These are phyloP conservation scores for Rhynchophorus ferrugineus DNA, from an alignment of 1,140 invertebrate genomes.

Conservation along the genomic window DNA sequence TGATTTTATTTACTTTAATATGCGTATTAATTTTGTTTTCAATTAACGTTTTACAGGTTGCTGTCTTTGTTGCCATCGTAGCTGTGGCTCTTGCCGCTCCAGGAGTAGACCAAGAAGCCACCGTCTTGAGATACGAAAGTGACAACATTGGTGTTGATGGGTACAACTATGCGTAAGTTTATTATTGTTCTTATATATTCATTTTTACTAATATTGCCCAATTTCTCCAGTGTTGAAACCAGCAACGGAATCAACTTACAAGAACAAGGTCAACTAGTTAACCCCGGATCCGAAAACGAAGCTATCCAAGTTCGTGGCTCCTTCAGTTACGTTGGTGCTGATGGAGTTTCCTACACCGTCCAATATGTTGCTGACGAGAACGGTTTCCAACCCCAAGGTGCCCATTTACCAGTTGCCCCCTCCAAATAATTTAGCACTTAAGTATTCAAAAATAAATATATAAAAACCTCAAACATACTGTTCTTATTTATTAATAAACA, in stretches of 20 bases:
- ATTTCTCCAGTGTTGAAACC: slow-evolving; percentile 52
- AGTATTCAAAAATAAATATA: background rate
- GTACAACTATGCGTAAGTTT: slow-evolving; percentile 45
- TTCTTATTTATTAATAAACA: too few relatives aligned
- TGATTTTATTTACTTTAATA: too few relatives aligned
- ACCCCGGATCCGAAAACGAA: slow-evolving; percentile 49
- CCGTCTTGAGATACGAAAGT: slow-evolving; percentile 36
- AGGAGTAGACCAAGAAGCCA: slow-evolving; percentile 31
- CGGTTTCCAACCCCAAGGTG: slow-evolving; percentile 60
- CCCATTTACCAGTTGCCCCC: slow-evolving; percentile 40
- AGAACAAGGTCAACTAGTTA: slow-evolving; percentile 53
- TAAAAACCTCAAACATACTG: background rate
- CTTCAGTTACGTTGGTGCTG: slow-evolving; percentile 56
- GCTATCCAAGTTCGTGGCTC: slow-evolving; percentile 52
- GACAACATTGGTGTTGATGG: slow-evolving; percentile 42
- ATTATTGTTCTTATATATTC: too few relatives aligned
- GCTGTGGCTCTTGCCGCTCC: slow-evolving; percentile 37
- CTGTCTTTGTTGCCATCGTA: slow-evolving; percentile 5
- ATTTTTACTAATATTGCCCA: too few relatives aligned
- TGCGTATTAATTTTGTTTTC: too few relatives aligned
- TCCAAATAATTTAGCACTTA: background rate
- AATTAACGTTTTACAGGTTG: slow-evolving; percentile 1
- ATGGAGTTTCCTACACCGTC: slow-evolving; percentile 55
- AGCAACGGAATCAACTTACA: slow-evolving; percentile 56
- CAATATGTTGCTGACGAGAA: slow-evolving; percentile 65